A percentile compares a stretch with the other conserved stretches of the same genome.
Conservation (phyloP, 1,140 invertebrate genomes). For the Cotesia vestalis region DNA sequence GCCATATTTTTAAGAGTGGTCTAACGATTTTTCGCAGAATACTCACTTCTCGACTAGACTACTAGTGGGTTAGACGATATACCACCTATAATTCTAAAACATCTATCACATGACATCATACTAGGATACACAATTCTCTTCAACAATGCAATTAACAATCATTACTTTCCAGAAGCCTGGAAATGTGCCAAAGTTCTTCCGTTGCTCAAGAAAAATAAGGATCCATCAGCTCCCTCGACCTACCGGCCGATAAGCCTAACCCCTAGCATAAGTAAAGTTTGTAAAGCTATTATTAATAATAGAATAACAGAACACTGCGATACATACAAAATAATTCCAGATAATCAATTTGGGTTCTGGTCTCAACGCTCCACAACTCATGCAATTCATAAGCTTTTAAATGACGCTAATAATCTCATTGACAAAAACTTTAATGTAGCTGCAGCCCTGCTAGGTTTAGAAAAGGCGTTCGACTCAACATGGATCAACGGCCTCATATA, state of each 20-base stretch:
- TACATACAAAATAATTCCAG: constrained; percentile 1
- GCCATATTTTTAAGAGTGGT: too few relatives aligned
- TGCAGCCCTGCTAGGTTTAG: constrained; percentile 7
- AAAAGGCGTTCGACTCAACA: constrained; percentile 17
- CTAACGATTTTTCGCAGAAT: too few relatives aligned
- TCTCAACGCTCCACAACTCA: background rate
- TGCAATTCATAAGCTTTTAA: constrained; percentile 3
- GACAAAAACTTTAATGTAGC: background rate
- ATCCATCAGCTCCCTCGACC: constrained; percentile 18
- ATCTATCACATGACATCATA: constrained; percentile 18
- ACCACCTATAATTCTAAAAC: too few relatives aligned
- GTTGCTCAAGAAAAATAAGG: constrained; percentile 42
- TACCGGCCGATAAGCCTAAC: constrained; percentile 45
- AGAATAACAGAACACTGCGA: background rate
- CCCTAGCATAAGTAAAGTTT: constrained; percentile 39
- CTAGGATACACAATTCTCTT: constrained; percentile 23
- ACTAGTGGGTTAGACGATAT: too few relatives aligned
- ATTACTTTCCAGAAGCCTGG: constrained; percentile 38
- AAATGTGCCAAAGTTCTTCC: constrained; percentile 44
- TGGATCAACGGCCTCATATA: constrained; percentile 36
- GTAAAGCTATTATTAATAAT: background rate
- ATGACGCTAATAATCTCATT: background rate
- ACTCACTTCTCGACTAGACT: too few relatives aligned
- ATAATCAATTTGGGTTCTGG: constrained; percentile 18
- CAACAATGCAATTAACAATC: constrained; percentile 35